Evolutionary conservation across 2,888 invertebrate genomes (phyloP).

Genomic region (Eumerus sabulonum): DNA sequence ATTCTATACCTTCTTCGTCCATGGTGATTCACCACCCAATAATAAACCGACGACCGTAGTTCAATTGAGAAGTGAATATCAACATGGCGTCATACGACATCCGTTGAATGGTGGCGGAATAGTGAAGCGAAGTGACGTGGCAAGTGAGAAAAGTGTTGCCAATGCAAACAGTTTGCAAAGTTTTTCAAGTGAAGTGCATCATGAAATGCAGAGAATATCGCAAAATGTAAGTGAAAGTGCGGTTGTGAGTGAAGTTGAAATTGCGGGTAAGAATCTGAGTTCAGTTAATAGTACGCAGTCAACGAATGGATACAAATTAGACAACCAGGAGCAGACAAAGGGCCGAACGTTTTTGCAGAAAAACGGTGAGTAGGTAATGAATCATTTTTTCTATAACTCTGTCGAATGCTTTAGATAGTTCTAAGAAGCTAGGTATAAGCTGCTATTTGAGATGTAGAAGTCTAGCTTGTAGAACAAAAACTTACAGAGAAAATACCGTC

Average conservation of each 20-base stretch:
- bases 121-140: constrained; percentile 49
- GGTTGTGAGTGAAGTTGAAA: constrained; percentile 1
- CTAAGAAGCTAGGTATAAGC: too few species aligned
- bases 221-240: constrained; percentile 14
- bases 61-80: constrained; percentile 36
- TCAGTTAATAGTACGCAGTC: constrained; percentile 20
- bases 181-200: constrained; percentile 69
- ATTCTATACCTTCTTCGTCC: constrained; percentile 26
- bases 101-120: constrained; percentile 36
- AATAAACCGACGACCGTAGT: not conserved
- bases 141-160: constrained; percentile 24
- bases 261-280: constrained; percentile 25
- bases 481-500: too few species aligned
- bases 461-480: too few species aligned
- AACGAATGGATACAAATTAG: constrained; percentile 24
- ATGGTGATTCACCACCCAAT: not conserved
- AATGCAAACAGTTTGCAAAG: constrained; percentile 34
- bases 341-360: constrained; percentile 73
- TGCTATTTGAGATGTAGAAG: too few species aligned
- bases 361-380: constrained; percentile 77
- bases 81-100: constrained; percentile 39
- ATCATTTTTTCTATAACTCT: constrained; percentile 46
- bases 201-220: constrained; percentile 23
- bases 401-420: not conserved
- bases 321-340: constrained; percentile 45